Percentiles rank a stretch among this genome's conserved stretches.
These are phyloP conservation scores for Aleiodes testaceus DNA, from an alignment of 2,888 invertebrate genomes.

Conservation along the genomic window DNA sequence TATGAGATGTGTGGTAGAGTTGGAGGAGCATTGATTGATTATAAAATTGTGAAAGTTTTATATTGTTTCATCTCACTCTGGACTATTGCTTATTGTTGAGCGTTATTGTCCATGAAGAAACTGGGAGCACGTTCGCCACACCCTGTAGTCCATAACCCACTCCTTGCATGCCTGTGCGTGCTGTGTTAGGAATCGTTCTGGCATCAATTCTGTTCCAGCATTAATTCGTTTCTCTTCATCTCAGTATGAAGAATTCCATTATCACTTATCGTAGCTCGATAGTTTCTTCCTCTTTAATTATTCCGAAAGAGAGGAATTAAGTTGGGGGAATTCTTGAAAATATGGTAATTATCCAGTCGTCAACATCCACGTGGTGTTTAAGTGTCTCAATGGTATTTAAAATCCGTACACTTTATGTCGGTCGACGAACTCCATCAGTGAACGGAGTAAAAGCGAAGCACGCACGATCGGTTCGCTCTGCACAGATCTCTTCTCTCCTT, in stretches of 20 bases:
- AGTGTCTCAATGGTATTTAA: slow-evolving; percentile 6
- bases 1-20: too few relatives aligned
- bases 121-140: slow-evolving; percentile 33
- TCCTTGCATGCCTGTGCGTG: slow-evolving; percentile 21
- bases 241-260: not conserved
- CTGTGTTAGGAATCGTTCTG: not conserved
- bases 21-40: too few relatives aligned
- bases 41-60: slow-evolving; percentile 19
- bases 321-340: not conserved
- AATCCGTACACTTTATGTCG: slow-evolving; percentile 17
- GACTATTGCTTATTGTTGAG: slow-evolving; percentile 10
- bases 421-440: slow-evolving; percentile 38
- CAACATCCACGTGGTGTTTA: slow-evolving; percentile 24
- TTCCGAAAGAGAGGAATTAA: too few relatives aligned
- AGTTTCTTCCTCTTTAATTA: too few relatives aligned
- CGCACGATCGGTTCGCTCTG: slow-evolving; percentile 35
- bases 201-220: slow-evolving; percentile 5
- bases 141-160: slow-evolving; percentile 27
- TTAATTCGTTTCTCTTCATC: not conserved
- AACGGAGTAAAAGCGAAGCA: slow-evolving; percentile 47
- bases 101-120: slow-evolving; percentile 15
- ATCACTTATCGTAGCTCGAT: too few relatives aligned
- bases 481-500: not conserved
- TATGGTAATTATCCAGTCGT: slow-evolving; percentile 30
- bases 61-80: not conserved